Evolutionary conservation across 2,113 vertebrate genomes (phyloP), one percentile per base, ranked within the genome.

Genomic region (Conger conger): DNA sequence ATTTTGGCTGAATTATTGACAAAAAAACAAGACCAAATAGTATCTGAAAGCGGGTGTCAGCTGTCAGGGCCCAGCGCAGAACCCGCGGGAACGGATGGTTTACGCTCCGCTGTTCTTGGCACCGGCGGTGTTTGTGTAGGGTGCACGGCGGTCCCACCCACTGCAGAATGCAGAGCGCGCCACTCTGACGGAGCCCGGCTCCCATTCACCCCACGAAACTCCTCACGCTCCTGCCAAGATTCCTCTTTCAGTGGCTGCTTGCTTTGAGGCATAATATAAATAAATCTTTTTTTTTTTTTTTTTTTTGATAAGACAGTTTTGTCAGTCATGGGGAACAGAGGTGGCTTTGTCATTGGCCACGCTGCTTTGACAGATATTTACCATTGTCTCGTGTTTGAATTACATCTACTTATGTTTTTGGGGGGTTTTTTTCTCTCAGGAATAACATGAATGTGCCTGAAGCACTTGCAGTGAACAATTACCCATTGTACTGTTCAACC

Each of bases 211-310:
- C 30, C 16, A 16, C 30, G 35, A 60, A 79, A 84, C 30, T 63
- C 73, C n/a, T 63, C 73, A 18, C 68, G 45, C 54, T 54, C 35
- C 81, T 35, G 38, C n/a, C 73, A 9, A 81, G 84, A 40, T 89
- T 83, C 89, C 82, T 86, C 86, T 42, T 84, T 60, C 83, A 84
- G 79, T 78, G 68, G 42, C 60, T 85, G 86, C 87, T 86, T 85
- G 79, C 54, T 89, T 86, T 86, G 76, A 83, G 83, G 78, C 88
- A 88, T 90, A 88, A 91, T 73, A 86, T 83, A 83, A 87, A 88
- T 93, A 92, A 93, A 94, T 91, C 86, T 88, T 93, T 93, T 91
- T 88, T 89, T 85, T 90, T 85, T 87, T 84, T 83, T 45, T 68
- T 73, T 42, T 54, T 76, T 42, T 73, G 18, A 57, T 4, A 40